A percentile compares a stretch with the other conserved stretches of the same genome.
These are phyloP conservation scores for Cydia amplana DNA, from an alignment of 1,140 invertebrate genomes.

Conservation along the genomic window DNA sequence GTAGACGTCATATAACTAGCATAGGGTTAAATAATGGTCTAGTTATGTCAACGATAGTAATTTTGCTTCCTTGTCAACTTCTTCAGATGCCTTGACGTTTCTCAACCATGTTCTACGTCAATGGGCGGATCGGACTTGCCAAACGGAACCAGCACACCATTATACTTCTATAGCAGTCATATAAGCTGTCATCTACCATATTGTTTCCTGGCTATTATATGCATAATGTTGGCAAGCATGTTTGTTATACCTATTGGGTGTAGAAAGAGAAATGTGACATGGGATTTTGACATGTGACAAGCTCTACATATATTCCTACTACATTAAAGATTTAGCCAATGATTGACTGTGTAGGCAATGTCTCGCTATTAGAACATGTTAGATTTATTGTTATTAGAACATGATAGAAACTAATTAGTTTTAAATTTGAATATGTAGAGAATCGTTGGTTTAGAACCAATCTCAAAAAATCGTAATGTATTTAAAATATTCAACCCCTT, in stretches of 20 bases:
- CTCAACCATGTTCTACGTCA: conserved; percentile 3
- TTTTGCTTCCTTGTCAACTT: not conserved
- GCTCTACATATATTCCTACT: not conserved
- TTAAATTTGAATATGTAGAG: too few species aligned
- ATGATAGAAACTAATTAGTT: too few species aligned
- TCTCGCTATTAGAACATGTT: too few species aligned
- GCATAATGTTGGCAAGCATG: conserved; percentile 15
- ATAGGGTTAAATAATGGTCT: not conserved
- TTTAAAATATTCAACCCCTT: too few species aligned
- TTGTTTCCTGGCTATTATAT: conserved; percentile 30
- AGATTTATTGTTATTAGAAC: too few species aligned
- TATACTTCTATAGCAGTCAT: not conserved
- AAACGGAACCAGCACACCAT: conserved; percentile 17
- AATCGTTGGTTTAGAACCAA: too few species aligned
- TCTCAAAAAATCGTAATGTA: too few species aligned
- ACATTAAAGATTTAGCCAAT: not conserved
- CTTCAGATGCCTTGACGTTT: conserved; percentile 13
- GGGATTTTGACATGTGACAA: not conserved
- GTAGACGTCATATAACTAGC: too few species aligned
- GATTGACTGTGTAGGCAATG: not conserved
- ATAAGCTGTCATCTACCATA: conserved; percentile 9
- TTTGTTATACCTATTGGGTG: not conserved
- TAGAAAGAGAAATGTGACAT: not conserved
- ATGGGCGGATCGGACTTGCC: conserved; percentile 17
- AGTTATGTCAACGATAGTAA: not conserved